Conservation (phyloP, 2,113 vertebrate species). For the Caracal caracal region DNA sequence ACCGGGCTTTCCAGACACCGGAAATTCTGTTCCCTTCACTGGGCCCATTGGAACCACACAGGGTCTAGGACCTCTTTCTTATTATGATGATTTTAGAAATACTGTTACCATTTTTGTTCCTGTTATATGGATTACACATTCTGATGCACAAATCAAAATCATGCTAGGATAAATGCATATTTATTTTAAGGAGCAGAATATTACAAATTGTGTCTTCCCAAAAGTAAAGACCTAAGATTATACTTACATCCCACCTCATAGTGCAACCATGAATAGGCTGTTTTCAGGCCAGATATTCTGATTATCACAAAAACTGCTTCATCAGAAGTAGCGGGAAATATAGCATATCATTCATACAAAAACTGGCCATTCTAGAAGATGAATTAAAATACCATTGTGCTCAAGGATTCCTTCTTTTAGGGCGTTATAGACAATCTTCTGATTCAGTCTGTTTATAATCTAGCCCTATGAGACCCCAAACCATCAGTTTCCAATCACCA, state of each 20-base stretch:
- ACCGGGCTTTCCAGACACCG: not conserved
- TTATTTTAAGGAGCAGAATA: not conserved
- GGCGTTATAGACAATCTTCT: not conserved
- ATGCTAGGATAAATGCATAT: not conserved
- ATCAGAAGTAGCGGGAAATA: not conserved
- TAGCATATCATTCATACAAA: not conserved
- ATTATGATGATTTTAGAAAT: not conserved
- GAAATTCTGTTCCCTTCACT: not conserved
- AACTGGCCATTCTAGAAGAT: not conserved
- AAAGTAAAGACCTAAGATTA: not conserved
- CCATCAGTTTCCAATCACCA: not conserved
- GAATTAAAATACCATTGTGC: not conserved
- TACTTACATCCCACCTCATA: not conserved
- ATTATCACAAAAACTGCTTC: not conserved
- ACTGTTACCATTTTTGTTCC: not conserved
- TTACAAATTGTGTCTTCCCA: not conserved
- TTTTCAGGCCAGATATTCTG: not conserved
- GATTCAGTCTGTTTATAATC: not conserved
- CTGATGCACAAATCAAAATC: not conserved
- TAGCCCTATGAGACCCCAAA: not conserved
- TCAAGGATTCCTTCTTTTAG: not conserved
- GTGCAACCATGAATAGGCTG: not conserved
- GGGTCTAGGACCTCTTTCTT: not conserved
- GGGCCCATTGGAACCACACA: not conserved
- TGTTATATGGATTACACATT: not conserved